Conservation (phyloP, 2,888 invertebrate genomes). For the Hermaeophaga mercurialis region DNA sequence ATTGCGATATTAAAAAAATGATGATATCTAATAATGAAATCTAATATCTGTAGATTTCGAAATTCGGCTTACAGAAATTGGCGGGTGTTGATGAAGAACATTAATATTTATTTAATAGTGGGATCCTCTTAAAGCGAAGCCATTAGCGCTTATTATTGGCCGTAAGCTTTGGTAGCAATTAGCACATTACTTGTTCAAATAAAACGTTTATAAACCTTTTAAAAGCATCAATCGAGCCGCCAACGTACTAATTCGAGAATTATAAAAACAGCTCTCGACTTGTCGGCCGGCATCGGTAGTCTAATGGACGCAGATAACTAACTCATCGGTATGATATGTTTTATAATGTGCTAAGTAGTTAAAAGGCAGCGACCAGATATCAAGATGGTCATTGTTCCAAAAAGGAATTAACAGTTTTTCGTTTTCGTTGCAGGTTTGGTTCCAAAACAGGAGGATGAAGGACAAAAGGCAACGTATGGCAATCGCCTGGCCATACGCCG, state of each 20-base stretch:
- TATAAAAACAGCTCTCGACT: constrained; percentile 37
- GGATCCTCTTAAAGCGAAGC: too few relatives aligned
- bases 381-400: constrained; percentile 26
- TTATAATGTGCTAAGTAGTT: constrained; percentile 56
- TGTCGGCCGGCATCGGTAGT: constrained; percentile 42
- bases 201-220: constrained; percentile 56
- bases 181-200: constrained; percentile 52
- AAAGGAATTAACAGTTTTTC: background rate
- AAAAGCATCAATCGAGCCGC: constrained; percentile 44
- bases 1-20: too few relatives aligned
- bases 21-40: too few relatives aligned
- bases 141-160: constrained; percentile 36
- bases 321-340: constrained; percentile 54
- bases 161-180: constrained; percentile 44
- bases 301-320: constrained; percentile 57
- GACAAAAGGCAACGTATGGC: constrained; percentile 96
- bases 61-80: too few relatives aligned
- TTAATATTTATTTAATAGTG: too few relatives aligned
- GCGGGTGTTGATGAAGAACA: too few relatives aligned
- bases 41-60: too few relatives aligned
- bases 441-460: constrained; percentile 96
- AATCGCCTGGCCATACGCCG: constrained; percentile 93
- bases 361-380: constrained; percentile 40
- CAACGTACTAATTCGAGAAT: constrained; percentile 44
- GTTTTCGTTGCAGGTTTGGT: constrained; percentile 82